phyloP scores from a whole-genome alignment of 2,888 invertebrate species.

The Amorpha juglandis region DNA sequence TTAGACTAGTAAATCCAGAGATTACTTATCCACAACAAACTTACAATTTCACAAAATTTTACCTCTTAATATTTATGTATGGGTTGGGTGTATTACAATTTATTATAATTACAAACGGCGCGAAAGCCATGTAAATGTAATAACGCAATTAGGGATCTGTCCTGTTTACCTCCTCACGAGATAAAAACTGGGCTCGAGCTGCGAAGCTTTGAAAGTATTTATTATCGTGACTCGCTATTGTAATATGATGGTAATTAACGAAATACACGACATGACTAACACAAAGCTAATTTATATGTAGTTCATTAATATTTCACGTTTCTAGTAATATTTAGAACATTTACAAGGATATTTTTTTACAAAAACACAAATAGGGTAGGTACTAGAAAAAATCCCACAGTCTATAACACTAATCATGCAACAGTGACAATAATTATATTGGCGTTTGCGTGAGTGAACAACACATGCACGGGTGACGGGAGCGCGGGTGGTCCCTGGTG shows the following conservation, averaged over 20 bases:
- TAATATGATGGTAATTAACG: neutral
- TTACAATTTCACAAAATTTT: no score
- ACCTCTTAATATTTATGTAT: no score
- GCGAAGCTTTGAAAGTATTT: neutral
- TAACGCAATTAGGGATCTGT: conserved; percentile 12
- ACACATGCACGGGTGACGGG: neutral
- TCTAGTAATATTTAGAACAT: neutral
- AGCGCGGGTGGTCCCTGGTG: neutral
- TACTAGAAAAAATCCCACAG: neutral
- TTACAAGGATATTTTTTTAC: neutral
- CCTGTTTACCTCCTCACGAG: conserved; percentile 18
- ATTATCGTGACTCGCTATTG: neutral
- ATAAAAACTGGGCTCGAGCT: conserved; percentile 8
- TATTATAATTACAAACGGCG: neutral
- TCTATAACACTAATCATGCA: neutral
- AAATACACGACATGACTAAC: neutral
- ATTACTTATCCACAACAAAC: no score
- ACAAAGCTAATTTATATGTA: neutral
- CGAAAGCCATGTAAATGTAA: conserved; percentile 24
- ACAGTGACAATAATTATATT: neutral
- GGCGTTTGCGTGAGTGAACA: neutral
- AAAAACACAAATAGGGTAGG: neutral
- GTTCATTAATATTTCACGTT: neutral
- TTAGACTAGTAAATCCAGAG: no score
- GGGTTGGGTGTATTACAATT: neutral